These are phyloP conservation scores for Drosophila sordidula DNA, from an alignment of 2,888 invertebrate genomes.

Conservation along the genomic window DNA sequence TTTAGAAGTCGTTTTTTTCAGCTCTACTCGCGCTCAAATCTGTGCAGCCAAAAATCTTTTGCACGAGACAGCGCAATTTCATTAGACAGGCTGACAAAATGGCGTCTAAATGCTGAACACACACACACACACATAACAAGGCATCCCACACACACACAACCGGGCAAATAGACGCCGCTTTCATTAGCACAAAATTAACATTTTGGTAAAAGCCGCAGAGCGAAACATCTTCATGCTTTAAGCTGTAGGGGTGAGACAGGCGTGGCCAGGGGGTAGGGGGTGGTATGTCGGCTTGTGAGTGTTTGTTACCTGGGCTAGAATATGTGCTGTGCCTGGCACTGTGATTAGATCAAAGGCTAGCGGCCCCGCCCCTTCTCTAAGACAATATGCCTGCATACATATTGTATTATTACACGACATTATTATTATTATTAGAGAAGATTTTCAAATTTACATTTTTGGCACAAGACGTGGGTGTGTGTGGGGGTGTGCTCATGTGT, in stretches of 20 bases:
- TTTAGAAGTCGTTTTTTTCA: not conserved
- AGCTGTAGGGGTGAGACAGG: not conserved
- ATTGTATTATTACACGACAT: conserved; percentile 68
- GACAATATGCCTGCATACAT: conserved; percentile 62
- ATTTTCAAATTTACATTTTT: conserved; percentile 71
- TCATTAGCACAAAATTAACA: conserved; percentile 77
- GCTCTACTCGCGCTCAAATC: conserved; percentile 14
- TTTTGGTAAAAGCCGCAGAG: conserved; percentile 71
- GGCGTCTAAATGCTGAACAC: conserved; percentile 52
- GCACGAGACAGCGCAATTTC: conserved; percentile 48
- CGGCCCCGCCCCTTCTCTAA: conserved; percentile 10
- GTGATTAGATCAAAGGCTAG: conserved; percentile 74
- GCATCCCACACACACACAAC: not conserved
- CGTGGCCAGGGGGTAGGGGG: no score
- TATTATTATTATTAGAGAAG: conserved; percentile 77
- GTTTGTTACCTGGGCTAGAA: conserved; percentile 8
- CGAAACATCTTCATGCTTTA: conserved; percentile 30
- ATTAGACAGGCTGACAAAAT: conserved; percentile 57
- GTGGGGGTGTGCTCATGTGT: not conserved
- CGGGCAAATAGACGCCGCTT: conserved; percentile 47
- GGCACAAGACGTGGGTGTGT: not conserved
- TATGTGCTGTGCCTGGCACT: conserved; percentile 27
- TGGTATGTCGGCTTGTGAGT: not conserved
- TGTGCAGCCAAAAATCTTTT: conserved; percentile 41
- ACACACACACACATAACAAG: conserved; percentile 11